Evolutionary conservation across 2,113 vertebrate genomes (phyloP), one percentile per base, ranked within the genome.

Genomic region (Rhinolophus ferrumequinum): DNA sequence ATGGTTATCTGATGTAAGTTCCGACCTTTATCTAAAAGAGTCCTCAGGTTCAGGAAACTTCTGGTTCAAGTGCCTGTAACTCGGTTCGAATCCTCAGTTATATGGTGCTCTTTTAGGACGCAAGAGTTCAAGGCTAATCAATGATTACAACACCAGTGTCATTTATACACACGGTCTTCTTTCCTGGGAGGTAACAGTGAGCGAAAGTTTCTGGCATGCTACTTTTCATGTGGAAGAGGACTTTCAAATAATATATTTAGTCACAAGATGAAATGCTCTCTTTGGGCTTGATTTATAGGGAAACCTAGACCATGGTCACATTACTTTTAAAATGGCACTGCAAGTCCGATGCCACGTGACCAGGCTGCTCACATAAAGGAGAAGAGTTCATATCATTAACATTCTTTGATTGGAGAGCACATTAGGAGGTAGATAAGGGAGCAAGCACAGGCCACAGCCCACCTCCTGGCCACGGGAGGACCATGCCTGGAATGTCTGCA

Each of bases 401-500:
- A 98, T 98, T 99, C 98, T 98, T 98, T 97, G 97, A 98, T 98
- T 98, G 98, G 98, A 94, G 95, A 98, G 97, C 98, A 96, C 98
- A 98, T 98, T 98, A 98, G 98, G 99, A 99, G 98, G 98, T 98
- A 98, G 98, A 99, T 99, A 99, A 98, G 98, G 97, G 97, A 98
- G 98, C 97, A 84, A 44, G 69, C 93, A 3, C 70, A 96, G 97
- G 97, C 47, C 47, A 50, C 97, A 83, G 93, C 98, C 98, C 97
- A 98, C 98, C 98, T 98, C 98, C 95, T 21, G 97, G 97, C 98
- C 98, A 98, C 97, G 98, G 98, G 98, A 98, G 98, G 99, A 98
- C 98, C 96, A 97, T 98, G 98, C 95, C 97, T 98, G 99, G 99
- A 99, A 99, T 99, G 99, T 98, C 98, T 98, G 98, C 98, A 98